Evolutionary conservation across 2,888 invertebrate genomes (phyloP).

Genomic region (Pocota personata): DNA sequence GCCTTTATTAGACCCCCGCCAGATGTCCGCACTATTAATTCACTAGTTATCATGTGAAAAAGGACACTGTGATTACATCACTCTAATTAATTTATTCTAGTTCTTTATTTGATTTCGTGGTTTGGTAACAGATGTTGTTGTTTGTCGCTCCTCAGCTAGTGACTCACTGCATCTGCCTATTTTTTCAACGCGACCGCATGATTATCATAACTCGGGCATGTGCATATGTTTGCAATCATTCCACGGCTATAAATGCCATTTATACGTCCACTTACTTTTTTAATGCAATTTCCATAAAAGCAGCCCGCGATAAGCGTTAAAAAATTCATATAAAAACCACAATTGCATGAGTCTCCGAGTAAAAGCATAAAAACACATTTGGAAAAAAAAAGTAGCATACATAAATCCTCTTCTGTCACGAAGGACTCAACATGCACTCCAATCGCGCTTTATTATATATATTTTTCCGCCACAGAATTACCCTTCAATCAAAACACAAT

Average conservation of each 20-base stretch:
- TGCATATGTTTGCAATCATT: conserved; percentile 33
- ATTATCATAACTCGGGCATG: background rate
- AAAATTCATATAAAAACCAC: conserved; percentile 55
- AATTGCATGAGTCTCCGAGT: conserved; percentile 38
- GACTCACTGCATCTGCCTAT: background rate
- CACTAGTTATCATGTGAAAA: background rate
- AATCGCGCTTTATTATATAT: conserved; percentile 10
- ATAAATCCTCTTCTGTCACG: conserved; percentile 46
- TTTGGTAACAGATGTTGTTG: background rate
- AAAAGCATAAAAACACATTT: background rate
- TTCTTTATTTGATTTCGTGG: background rate
- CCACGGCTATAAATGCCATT: conserved; percentile 47
- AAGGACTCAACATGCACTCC: conserved; percentile 36
- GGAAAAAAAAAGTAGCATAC: background rate
- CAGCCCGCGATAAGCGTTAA: conserved; percentile 33
- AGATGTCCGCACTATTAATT: background rate
- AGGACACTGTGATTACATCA: background rate
- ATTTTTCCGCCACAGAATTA: background rate
- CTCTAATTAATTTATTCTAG: background rate
- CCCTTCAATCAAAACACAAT: conserved; percentile 49
- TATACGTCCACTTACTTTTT: conserved; percentile 50
- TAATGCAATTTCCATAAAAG: conserved; percentile 49
- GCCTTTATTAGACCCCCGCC: no score
- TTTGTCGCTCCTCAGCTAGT: background rate
- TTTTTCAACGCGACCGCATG: background rate